Evolutionary conservation across 1,140 invertebrate species (phyloP).

Genomic region (Trachelipus rathkii): DNA sequence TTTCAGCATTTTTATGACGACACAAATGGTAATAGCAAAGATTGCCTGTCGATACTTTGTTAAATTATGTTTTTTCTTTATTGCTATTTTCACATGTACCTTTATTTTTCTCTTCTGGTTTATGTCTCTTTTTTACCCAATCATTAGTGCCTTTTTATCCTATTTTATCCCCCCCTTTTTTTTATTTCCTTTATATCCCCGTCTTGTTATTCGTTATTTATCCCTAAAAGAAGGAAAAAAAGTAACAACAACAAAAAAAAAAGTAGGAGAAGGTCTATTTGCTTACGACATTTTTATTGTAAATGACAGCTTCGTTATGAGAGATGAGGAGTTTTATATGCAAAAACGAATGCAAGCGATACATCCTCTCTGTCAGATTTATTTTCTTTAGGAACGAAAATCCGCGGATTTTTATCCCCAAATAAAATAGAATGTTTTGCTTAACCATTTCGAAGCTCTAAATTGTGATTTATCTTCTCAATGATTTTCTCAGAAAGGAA

Average conservation of each 20-base stretch:
- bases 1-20: neutral
- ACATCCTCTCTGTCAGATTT: constrained; percentile 3
- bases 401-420: too few species aligned
- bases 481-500: too few species aligned
- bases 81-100: neutral
- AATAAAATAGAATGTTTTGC: too few species aligned
- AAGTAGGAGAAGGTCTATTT: neutral
- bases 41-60: neutral
- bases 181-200: neutral
- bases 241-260: too few species aligned
- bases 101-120: neutral
- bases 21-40: constrained; percentile 10
- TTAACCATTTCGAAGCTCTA: too few species aligned
- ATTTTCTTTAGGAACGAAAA: neutral
- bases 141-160: neutral
- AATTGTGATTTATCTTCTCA: too few species aligned
- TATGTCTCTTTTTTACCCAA: neutral
- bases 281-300: constrained; percentile 1
- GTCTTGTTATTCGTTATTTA: too few species aligned
- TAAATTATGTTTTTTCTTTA: constrained; percentile 2
- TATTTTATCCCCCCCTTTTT: neutral
- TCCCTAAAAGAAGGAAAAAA: too few species aligned
- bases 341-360: neutral
- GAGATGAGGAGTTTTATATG: neutral
- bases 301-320: neutral